These are phyloP conservation scores for Sebastes cheni DNA, from an alignment of 2,797 vertebrate genomes.

Conservation along the genomic window DNA sequence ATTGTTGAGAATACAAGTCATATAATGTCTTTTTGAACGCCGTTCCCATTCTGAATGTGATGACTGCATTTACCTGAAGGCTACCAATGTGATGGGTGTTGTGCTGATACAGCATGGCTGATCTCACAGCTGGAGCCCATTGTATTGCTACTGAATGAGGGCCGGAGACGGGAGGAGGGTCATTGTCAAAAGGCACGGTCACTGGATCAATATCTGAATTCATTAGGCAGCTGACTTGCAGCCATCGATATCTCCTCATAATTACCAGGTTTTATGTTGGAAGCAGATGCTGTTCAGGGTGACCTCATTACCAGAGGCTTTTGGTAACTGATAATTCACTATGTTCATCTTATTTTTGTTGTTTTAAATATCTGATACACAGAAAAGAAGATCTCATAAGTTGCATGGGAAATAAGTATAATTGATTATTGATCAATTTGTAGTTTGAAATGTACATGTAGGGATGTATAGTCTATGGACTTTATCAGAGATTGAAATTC, in stretches of 20 bases:
- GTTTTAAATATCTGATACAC: slow-evolving; percentile 24
- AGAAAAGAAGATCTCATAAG: not conserved
- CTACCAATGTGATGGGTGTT: slow-evolving; percentile 14
- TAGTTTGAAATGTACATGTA: not conserved
- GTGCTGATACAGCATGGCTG: slow-evolving; percentile 63
- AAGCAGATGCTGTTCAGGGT: slow-evolving; percentile 64
- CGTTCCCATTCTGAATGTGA: slow-evolving; percentile 12
- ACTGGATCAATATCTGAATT: slow-evolving; percentile 83
- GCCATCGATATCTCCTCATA: slow-evolving; percentile 78
- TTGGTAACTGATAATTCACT: slow-evolving; percentile 42
- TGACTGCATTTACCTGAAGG: slow-evolving; percentile 44
- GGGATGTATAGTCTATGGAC: not conserved
- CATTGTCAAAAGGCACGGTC: slow-evolving; percentile 78
- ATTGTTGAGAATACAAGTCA: not conserved
- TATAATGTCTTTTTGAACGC: not conserved
- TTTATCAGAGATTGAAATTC: not conserved
- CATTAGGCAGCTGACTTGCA: slow-evolving; percentile 79
- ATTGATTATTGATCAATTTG: not conserved
- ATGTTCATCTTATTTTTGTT: slow-evolving; percentile 27
- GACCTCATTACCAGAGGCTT: slow-evolving; percentile 43
- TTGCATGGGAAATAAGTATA: not conserved
- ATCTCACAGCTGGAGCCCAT: slow-evolving; percentile 78
- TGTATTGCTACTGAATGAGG: slow-evolving; percentile 73
- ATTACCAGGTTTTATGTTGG: slow-evolving; percentile 66
- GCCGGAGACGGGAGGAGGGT: slow-evolving; percentile 63